Conservation (phyloP, 1,140 invertebrate genomes). For the Brachionus paranguensis region DNA sequence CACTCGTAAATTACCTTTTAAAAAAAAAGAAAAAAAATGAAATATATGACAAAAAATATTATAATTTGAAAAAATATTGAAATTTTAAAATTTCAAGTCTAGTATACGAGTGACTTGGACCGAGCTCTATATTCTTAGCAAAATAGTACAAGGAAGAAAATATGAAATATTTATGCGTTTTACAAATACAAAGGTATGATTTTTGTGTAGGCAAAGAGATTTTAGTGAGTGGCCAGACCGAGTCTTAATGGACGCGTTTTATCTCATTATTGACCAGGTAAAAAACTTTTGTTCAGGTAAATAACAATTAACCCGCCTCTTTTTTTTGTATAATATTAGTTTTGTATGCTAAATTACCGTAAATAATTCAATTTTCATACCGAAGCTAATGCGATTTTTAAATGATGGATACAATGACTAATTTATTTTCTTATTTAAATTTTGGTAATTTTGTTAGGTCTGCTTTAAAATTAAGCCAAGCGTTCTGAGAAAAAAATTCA, state of each 20-base stretch:
- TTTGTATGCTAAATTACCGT: slow-evolving; percentile 18
- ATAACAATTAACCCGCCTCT: not conserved
- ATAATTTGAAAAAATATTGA: not conserved
- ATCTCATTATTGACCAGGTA: not conserved
- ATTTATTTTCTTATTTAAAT: slow-evolving; percentile 7
- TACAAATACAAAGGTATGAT: not conserved
- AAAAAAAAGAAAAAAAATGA: not conserved
- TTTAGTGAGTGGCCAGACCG: not conserved
- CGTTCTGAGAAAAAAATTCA: not conserved
- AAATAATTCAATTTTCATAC: slow-evolving; percentile 10
- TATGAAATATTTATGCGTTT: not conserved
- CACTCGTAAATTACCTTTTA: slow-evolving; percentile 26
- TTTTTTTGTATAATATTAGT: slow-evolving; percentile 16
- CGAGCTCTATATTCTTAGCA: not conserved
- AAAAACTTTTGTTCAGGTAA: slow-evolving; percentile 4
- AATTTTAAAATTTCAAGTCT: not conserved
- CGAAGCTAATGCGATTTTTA: not conserved
- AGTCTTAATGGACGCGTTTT: not conserved
- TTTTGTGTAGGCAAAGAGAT: not conserved
- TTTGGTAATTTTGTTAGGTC: not conserved
- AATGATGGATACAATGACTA: not conserved
- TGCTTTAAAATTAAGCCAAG: not conserved
- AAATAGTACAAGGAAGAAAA: not conserved
- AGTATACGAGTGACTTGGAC: not conserved
- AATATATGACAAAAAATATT: not conserved